phyloP scores from a whole-genome alignment of 2,888 invertebrate genomes.

The Abscondita cerata region DNA sequence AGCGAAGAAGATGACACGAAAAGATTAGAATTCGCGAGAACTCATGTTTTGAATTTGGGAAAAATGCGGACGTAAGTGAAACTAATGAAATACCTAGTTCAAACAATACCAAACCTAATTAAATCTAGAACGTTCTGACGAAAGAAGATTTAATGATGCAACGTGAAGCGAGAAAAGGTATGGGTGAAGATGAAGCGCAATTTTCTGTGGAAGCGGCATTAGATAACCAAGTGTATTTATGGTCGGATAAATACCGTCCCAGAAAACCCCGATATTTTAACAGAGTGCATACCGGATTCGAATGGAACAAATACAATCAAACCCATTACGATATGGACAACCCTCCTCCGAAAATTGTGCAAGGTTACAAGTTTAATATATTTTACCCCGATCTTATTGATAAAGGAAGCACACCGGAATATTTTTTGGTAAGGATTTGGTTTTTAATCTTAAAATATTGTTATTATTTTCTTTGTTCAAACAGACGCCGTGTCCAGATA shows the following conservation, averaged over 20 bases:
- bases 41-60: slow-evolving; percentile 69
- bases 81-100: neutral
- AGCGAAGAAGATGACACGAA: slow-evolving; percentile 79
- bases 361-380: slow-evolving; percentile 99
- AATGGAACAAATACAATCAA: slow-evolving; percentile 99
- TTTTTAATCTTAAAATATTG: neutral
- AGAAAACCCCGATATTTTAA: slow-evolving; percentile 98
- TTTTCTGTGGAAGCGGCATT: slow-evolving; percentile 90
- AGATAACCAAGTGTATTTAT: slow-evolving; percentile 86
- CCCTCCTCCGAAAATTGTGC: slow-evolving; percentile 99
- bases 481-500: slow-evolving; percentile 89
- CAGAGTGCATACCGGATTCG: slow-evolving; percentile 94
- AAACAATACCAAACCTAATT: neutral
- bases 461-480: slow-evolving; percentile 45
- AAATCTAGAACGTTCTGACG: slow-evolving; percentile 51
- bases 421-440: slow-evolving; percentile 74
- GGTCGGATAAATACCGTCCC: slow-evolving; percentile 98
- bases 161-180: slow-evolving; percentile 82
- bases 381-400: slow-evolving; percentile 99
- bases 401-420: slow-evolving; percentile 90
- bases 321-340: slow-evolving; percentile 99
- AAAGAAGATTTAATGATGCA: slow-evolving; percentile 72
- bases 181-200: slow-evolving; percentile 85
- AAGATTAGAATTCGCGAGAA: slow-evolving; percentile 75
- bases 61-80: slow-evolving; percentile 60